These are phyloP conservation scores for Anthoptus insignis DNA, from an alignment of 2,888 invertebrate species.

Conservation along the genomic window DNA sequence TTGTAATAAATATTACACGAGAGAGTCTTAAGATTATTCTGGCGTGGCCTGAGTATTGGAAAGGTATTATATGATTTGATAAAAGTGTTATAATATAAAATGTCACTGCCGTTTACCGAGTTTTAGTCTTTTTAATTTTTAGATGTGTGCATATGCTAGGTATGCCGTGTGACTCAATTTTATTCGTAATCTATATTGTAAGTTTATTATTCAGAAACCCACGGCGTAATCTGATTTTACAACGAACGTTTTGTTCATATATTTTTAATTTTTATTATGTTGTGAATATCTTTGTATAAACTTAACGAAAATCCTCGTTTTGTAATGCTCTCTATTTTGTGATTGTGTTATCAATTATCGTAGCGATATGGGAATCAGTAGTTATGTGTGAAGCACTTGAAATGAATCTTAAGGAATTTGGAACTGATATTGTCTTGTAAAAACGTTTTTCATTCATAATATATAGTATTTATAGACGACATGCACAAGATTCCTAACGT, in stretches of 20 bases:
- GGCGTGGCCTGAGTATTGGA: conserved; percentile 2
- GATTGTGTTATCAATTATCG: background rate
- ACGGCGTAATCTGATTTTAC: conserved; percentile 31
- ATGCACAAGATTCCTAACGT: no score
- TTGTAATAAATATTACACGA: conserved; percentile 5
- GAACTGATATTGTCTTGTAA: background rate
- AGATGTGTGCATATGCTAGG: conserved; percentile 24
- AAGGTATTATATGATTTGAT: conserved; percentile 14
- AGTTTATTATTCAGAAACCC: conserved; percentile 25
- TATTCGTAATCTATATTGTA: conserved; percentile 14
- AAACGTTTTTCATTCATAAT: no score
- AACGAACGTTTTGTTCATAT: conserved; percentile 32
- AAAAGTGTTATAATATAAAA: conserved; percentile 1
- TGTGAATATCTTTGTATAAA: conserved; percentile 6
- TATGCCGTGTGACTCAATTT: conserved; percentile 14
- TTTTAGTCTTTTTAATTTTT: conserved; percentile 31
- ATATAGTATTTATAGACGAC: no score
- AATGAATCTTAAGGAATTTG: background rate
- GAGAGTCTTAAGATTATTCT: conserved; percentile 2
- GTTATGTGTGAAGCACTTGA: background rate
- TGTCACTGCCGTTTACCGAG: conserved; percentile 37
- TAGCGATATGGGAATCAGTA: conserved; percentile 18
- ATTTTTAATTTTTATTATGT: conserved; percentile 1
- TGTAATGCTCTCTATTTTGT: conserved; percentile 33
- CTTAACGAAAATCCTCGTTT: conserved; percentile 1